Percentiles rank a stretch among this genome's conserved stretches.
These are phyloP conservation scores for Hippopotamus amphibius DNA, from an alignment of 2,113 vertebrate species.

Conservation along the genomic window DNA sequence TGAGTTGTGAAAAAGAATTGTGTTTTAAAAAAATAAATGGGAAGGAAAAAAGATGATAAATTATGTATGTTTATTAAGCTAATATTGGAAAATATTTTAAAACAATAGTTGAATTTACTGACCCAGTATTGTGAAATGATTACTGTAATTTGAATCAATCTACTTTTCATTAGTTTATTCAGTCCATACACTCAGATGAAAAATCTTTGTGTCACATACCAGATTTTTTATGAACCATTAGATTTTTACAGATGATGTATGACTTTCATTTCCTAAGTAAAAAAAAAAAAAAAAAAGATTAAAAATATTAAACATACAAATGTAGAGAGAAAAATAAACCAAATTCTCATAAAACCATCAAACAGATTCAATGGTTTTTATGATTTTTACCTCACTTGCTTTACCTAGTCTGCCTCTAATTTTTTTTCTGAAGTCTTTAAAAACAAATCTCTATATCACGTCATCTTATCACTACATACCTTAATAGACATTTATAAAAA, in stretches of 20 bases:
- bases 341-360: neutral
- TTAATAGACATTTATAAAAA: neutral
- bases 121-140: neutral
- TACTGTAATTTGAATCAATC: neutral
- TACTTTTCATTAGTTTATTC: neutral
- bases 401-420: neutral
- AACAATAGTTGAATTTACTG: neutral
- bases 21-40: slow-evolving; percentile 12
- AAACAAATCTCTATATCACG: neutral
- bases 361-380: neutral
- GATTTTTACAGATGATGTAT: neutral
- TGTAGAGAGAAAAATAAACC: neutral
- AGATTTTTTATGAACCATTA: neutral
- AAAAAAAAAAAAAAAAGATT: neutral
- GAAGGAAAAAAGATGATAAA: neutral
- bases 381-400: neutral
- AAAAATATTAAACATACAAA: neutral
- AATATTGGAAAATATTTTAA: slow-evolving; percentile 30
- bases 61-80: neutral
- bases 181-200: neutral
- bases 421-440: slow-evolving; percentile 1
- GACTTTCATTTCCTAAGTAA: neutral
- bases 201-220: neutral
- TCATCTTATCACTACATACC: neutral
- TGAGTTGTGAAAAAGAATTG: slow-evolving; percentile 3